These are phyloP conservation scores for Climacteris rufus DNA, from an alignment of 2,113 vertebrate genomes.

Conservation along the genomic window DNA sequence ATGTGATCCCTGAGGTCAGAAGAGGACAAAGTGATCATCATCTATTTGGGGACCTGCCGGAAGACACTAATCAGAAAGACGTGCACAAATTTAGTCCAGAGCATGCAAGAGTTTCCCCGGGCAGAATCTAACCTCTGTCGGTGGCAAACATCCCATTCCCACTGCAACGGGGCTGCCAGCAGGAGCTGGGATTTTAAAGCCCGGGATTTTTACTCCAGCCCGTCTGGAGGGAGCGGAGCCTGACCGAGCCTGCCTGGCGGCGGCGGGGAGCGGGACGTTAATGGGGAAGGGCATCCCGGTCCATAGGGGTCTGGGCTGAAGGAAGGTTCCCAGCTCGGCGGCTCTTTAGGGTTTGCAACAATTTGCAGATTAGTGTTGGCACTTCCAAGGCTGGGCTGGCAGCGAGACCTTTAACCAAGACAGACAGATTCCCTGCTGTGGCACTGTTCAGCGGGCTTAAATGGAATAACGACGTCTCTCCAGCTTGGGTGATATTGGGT, in stretches of 20 bases:
- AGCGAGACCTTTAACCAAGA: conserved; percentile 62
- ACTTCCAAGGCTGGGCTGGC: conserved; percentile 63
- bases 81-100: neutral
- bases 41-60: neutral
- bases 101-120: neutral
- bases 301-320: conserved; percentile 55
- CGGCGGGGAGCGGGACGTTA: neutral
- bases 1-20: neutral
- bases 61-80: conserved; percentile 11
- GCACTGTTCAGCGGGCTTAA: conserved; percentile 52
- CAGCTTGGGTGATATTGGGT: conserved; percentile 60
- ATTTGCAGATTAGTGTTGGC: conserved; percentile 62
- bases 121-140: neutral
- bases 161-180: neutral
- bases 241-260: neutral
- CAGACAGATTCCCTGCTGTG: conserved; percentile 68
- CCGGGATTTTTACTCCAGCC: neutral
- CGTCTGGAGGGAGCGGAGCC: neutral
- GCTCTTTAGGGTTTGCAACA: conserved; percentile 48
- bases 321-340: conserved; percentile 45
- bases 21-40: neutral
- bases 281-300: conserved; percentile 47
- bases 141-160: conserved; percentile 21
- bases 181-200: neutral
- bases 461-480: conserved; percentile 52